Base-by-base conservation (phyloP, 2,797 vertebrate genomes). In the Notolabrus celidotus region DNA sequence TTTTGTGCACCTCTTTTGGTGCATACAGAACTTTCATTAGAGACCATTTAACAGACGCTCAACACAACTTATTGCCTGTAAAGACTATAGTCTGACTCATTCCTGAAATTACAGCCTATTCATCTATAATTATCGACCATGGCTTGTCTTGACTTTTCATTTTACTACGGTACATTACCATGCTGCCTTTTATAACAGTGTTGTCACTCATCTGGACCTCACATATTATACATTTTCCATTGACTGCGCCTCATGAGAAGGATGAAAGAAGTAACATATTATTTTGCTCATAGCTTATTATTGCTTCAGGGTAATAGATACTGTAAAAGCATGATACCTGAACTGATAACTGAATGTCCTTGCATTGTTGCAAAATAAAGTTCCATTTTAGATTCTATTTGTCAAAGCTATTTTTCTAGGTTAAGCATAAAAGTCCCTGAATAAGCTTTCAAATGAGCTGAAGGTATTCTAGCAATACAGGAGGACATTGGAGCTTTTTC, bases 61-160 rank as follows among this genome's bases (percentile, higher is more conserved):
- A 41, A 46, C n/a, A 20, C 19, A 45, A 16, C 16, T 16, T 64
- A 69, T 45, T 58, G 5, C 17, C 53, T 64, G 29, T 60, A 38
- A 71, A 2, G 3, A 50, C 29, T 25, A 16, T 7, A 50, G 36
- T 56, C 45, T 74, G 71, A 82, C 51, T 74, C 61, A 79, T 81
- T 63, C 20, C 16, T 49, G 6, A 51, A 78, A 83, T 79, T 70
- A 63, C 41, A 80, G 46, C 33, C 66, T 61, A 1, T 38, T 16
- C 29, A 58, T 52, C 46, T 14, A 41, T 62, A 49, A 45, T 50
- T 39, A 49, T 67, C 19, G 20, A 23, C 57, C 34, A 65, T 50
- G 49, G 34, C 43, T 64, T 65, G 41, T 45, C 2, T 5, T 59
- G 38, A 67, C 62, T 65, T 62, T 15, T 73, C 61, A 51, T 68